Conservation (phyloP, 2,113 vertebrate genomes). For the Lutjanus erythropterus region DNA sequence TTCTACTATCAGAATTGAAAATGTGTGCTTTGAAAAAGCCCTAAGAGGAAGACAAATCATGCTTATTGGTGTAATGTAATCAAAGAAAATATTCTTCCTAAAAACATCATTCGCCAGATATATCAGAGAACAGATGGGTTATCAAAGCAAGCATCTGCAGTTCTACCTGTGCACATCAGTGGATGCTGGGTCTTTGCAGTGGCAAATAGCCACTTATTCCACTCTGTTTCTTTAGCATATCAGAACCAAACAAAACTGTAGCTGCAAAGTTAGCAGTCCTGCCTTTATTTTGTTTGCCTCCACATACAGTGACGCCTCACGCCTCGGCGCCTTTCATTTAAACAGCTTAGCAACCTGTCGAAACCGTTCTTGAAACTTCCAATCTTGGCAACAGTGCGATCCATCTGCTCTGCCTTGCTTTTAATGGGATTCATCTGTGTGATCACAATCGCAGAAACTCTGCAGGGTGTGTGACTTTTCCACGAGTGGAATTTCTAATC, state of each 20-base stretch:
- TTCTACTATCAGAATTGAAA: background rate
- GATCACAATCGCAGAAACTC: conserved; percentile 64
- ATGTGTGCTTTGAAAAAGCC: background rate
- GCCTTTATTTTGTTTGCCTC: conserved; percentile 40
- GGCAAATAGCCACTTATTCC: conserved; percentile 4
- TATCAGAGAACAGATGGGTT: background rate
- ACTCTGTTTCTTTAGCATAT: background rate
- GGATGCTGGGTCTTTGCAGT: conserved; percentile 2
- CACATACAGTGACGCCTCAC: conserved; percentile 18
- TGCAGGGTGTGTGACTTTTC: conserved; percentile 49
- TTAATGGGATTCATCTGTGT: conserved; percentile 64
- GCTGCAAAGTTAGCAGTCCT: conserved; percentile 36
- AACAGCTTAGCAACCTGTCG: conserved; percentile 60
- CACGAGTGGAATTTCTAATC: conserved; percentile 56
- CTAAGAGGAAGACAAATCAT: background rate
- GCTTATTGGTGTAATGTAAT: background rate
- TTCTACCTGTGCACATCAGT: background rate
- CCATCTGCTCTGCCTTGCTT: conserved; percentile 56
- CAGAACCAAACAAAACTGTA: conserved; percentile 14
- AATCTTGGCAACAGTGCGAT: conserved; percentile 53
- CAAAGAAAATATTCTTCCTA: background rate
- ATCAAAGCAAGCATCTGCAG: background rate
- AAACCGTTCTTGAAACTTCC: conserved; percentile 44
- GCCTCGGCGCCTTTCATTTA: conserved; percentile 42
- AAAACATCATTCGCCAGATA: background rate